A percentile compares a stretch with the other conserved stretches of the same genome.
Conservation (phyloP, 2,888 invertebrate species). For the Drosophila kanekoi region DNA sequence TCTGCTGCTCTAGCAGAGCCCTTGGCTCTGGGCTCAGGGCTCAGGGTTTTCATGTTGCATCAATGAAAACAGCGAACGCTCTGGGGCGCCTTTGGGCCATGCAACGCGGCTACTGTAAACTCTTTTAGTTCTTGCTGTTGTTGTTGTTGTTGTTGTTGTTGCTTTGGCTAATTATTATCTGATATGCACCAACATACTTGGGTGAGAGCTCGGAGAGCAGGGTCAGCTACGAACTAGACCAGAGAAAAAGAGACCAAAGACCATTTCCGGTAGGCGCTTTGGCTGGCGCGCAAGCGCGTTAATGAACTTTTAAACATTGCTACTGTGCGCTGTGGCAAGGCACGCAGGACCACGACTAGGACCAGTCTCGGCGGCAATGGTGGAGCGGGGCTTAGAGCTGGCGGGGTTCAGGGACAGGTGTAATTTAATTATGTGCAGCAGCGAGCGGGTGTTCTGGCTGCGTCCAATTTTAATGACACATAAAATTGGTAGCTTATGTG, state of each 20-base stretch:
- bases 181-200: constrained; percentile 21
- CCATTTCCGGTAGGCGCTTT: constrained; percentile 64
- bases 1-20: background rate
- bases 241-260: constrained; percentile 3
- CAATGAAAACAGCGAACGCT: constrained; percentile 41
- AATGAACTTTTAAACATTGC: constrained; percentile 77
- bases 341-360: too few species aligned
- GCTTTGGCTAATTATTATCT: constrained; percentile 58
- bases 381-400: constrained; percentile 1
- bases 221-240: constrained; percentile 1
- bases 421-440: constrained; percentile 77
- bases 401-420: constrained; percentile 68
- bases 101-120: constrained; percentile 62
- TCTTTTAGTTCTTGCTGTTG: constrained; percentile 29
- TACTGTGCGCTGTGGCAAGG: constrained; percentile 31
- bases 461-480: constrained; percentile 82
- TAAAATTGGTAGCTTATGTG: constrained; percentile 82
- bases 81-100: constrained; percentile 40
- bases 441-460: constrained; percentile 39
- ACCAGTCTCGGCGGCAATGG: background rate
- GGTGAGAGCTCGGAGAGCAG: background rate
- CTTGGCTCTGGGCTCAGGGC: background rate
- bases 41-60: constrained; percentile 41
- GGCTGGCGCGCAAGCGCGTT: constrained; percentile 60
- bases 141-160: constrained; percentile 38